Evolutionary conservation across 2,888 invertebrate genomes (phyloP).

Genomic region (Gandaritis pyraliata): DNA sequence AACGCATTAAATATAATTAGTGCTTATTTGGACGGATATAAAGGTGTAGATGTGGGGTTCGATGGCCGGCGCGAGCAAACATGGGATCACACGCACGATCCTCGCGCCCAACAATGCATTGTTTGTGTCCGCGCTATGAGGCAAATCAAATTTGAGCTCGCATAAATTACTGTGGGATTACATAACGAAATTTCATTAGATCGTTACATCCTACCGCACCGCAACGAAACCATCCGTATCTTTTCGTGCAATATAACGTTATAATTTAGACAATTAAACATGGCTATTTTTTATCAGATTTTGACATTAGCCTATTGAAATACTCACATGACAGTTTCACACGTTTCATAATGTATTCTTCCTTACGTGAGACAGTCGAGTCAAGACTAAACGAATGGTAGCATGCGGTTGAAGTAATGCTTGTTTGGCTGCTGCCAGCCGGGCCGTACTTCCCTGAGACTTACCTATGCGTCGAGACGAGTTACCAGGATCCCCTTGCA

Average conservation of each 20-base stretch:
- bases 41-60: constrained; percentile 64
- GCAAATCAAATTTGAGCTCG: constrained; percentile 54
- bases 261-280: constrained; percentile 23
- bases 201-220: constrained; percentile 38
- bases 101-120: constrained; percentile 60
- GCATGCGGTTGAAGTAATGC: constrained; percentile 25
- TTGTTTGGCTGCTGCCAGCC: neutral
- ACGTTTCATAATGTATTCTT: constrained; percentile 16
- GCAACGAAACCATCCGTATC: constrained; percentile 20
- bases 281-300: too few relatives aligned
- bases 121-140: constrained; percentile 62
- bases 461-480: constrained; percentile 29
- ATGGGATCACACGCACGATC: constrained; percentile 59
- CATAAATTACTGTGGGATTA: constrained; percentile 59
- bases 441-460: constrained; percentile 20
- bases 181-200: constrained; percentile 51
- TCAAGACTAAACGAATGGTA: constrained; percentile 19
- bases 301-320: neutral
- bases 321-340: constrained; percentile 8
- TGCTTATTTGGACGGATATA: constrained; percentile 75
- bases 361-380: constrained; percentile 8
- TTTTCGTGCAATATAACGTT: constrained; percentile 29
- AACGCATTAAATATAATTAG: constrained; percentile 81
- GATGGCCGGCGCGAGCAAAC: constrained; percentile 63
- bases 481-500: constrained; percentile 39